phyloP scores from a whole-genome alignment of 2,113 vertebrate genomes.

The Chaenogobius annularis region DNA sequence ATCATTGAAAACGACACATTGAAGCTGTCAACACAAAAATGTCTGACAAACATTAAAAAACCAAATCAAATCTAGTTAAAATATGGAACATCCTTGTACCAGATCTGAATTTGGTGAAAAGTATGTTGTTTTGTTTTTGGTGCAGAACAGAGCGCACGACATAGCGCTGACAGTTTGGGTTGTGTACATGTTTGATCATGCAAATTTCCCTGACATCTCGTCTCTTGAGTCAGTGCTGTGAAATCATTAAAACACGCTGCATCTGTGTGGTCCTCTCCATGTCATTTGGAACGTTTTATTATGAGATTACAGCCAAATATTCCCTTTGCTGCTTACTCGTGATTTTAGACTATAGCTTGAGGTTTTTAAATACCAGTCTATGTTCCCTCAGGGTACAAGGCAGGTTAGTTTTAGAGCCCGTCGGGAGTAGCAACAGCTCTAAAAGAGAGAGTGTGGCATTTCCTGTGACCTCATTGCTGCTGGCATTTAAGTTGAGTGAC shows the following conservation, averaged over 20 bases:
- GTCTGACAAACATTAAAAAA: not conserved
- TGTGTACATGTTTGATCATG: conserved; percentile 8
- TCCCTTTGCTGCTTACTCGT: not conserved
- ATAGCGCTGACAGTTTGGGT: not conserved
- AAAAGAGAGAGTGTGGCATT: not conserved
- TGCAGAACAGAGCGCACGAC: not conserved
- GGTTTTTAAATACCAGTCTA: conserved; percentile 1
- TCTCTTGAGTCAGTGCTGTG: conserved; percentile 8
- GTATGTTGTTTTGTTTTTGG: not conserved
- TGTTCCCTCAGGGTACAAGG: not conserved
- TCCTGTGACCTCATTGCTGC: conserved; percentile 1
- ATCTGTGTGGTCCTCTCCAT: conserved; percentile 2
- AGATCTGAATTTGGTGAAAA: not conserved
- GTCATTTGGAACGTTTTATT: not conserved
- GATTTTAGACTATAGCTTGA: not conserved
- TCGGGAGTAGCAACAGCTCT: not conserved
- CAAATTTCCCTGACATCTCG: conserved; percentile 6
- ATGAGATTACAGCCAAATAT: not conserved
- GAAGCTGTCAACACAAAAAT: too few relatives aligned
- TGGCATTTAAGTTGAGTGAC: conserved; percentile 1
- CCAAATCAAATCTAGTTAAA: not conserved
- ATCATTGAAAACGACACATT: too few relatives aligned
- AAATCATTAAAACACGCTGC: not conserved
- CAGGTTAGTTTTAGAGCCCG: not conserved
- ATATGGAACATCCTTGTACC: not conserved